These are phyloP conservation scores for Tragelaphus scriptus DNA, from an alignment of 2,113 vertebrate species.

Conservation along the genomic window DNA sequence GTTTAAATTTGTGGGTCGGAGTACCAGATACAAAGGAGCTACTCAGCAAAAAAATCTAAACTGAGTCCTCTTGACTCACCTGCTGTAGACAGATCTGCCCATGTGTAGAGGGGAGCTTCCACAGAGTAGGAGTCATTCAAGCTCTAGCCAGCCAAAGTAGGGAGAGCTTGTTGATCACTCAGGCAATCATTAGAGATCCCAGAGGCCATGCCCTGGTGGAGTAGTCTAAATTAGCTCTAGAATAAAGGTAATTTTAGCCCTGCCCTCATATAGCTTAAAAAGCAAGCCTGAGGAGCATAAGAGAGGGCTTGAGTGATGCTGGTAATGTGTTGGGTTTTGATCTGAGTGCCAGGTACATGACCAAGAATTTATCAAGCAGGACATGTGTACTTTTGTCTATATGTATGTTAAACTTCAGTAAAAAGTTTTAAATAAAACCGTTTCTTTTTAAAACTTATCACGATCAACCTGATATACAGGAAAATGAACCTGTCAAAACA, in stretches of 20 bases:
- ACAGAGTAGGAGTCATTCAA: background rate
- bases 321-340: background rate
- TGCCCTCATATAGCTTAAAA: background rate
- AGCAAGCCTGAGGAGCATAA: background rate
- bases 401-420: background rate
- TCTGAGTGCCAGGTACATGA: background rate
- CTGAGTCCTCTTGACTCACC: background rate
- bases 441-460: background rate
- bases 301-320: background rate
- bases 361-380: background rate
- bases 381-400: background rate
- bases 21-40: background rate
- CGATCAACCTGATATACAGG: background rate
- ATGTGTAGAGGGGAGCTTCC: background rate
- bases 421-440: slow-evolving; percentile 21
- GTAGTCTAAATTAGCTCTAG: background rate
- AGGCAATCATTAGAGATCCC: background rate
- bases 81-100: background rate
- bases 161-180: background rate
- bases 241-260: background rate
- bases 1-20: background rate
- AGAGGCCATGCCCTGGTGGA: background rate
- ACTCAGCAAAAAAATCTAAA: background rate
- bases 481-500: background rate
- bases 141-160: background rate